phyloP scores from a whole-genome alignment of 1,140 invertebrate genomes.

The Papilio aristodemus region DNA sequence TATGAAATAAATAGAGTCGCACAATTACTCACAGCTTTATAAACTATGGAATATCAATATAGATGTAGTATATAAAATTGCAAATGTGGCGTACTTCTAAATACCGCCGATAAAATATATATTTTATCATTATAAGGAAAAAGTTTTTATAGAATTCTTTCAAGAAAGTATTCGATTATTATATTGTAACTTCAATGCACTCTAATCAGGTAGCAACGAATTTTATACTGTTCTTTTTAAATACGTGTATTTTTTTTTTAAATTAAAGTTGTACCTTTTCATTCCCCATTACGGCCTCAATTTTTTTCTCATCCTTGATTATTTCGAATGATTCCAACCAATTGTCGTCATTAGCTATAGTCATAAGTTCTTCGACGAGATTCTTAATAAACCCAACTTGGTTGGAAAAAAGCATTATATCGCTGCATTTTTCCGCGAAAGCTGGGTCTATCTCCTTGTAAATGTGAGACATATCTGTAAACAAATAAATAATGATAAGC shows the following conservation, averaged over 20 bases:
- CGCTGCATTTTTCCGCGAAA: conserved; percentile 78
- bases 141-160: too few species aligned
- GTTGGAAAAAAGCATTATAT: conserved; percentile 82
- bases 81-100: too few species aligned
- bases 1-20: too few species aligned
- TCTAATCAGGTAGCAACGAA: too few species aligned
- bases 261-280: conserved; percentile 74
- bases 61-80: too few species aligned
- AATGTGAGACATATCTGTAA: conserved; percentile 55
- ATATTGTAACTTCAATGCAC: too few species aligned
- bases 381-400: conserved; percentile 82
- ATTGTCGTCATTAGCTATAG: conserved; percentile 64
- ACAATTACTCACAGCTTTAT: too few species aligned
- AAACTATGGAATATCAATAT: too few species aligned
- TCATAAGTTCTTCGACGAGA: conserved; percentile 77
- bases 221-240: too few species aligned
- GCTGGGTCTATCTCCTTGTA: conserved; percentile 57
- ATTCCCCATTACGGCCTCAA: conserved; percentile 76
- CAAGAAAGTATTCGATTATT: too few species aligned
- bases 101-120: too few species aligned
- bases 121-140: too few species aligned
- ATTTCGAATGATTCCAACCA: conserved; percentile 81
- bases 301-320: conserved; percentile 75
- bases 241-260: neutral
- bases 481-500: conserved; percentile 1